These are phyloP conservation scores for Nilaparvata lugens DNA, from an alignment of 1,140 invertebrate genomes.

Conservation along the genomic window DNA sequence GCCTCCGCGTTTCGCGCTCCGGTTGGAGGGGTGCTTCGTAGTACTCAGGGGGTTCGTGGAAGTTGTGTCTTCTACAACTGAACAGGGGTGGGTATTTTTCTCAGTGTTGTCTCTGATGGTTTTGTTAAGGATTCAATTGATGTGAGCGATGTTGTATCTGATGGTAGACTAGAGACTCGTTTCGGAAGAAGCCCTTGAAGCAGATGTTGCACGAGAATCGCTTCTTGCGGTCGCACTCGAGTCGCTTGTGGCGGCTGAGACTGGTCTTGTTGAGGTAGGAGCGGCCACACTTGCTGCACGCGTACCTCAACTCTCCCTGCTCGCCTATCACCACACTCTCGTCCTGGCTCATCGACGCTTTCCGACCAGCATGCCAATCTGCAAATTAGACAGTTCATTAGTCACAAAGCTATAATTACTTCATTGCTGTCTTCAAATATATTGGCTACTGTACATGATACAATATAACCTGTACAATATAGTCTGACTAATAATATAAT, in stretches of 20 bases:
- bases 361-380: neutral
- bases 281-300: constrained; percentile 19
- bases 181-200: constrained; percentile 45
- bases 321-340: neutral
- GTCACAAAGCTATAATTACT: too few species aligned
- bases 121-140: neutral
- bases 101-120: too few species aligned
- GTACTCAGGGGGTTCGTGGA: too few species aligned
- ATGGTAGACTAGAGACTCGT: constrained; percentile 17
- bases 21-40: too few species aligned
- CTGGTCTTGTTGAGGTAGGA: constrained; percentile 25
- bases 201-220: constrained; percentile 41
- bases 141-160: neutral
- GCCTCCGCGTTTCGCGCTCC: too few species aligned
- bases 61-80: too few species aligned
- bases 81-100: too few species aligned
- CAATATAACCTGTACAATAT: too few species aligned
- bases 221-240: constrained; percentile 50
- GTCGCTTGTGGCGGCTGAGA: constrained; percentile 40
- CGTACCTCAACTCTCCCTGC: constrained; percentile 14
- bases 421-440: too few species aligned
- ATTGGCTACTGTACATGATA: too few species aligned
- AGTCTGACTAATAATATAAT: too few species aligned
- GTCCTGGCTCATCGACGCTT: neutral
- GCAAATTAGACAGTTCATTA: neutral